Evolutionary conservation across 2,888 invertebrate genomes (phyloP).

Genomic region (Eumerus sabulonum): DNA sequence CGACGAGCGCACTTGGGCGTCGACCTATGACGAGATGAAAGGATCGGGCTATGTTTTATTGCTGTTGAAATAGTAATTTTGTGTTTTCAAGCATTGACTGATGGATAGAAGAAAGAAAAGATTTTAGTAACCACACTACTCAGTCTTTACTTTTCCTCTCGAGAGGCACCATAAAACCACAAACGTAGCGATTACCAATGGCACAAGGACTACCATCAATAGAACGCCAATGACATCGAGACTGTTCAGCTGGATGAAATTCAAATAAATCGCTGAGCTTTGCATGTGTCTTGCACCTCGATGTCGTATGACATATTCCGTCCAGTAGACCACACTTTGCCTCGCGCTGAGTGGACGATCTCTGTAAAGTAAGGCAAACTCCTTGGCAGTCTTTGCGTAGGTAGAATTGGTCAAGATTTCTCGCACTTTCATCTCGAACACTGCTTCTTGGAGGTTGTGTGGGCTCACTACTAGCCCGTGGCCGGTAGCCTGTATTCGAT

Average conservation of each 20-base stretch:
- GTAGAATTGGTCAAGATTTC: conserved; percentile 70
- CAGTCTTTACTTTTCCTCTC: no score
- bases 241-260: conserved; percentile 78
- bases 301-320: conserved; percentile 80
- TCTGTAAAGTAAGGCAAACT: conserved; percentile 78
- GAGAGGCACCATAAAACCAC: no score
- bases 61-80: background rate
- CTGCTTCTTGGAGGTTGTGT: conserved; percentile 59
- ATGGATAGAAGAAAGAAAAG: no score
- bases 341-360: conserved; percentile 79
- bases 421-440: conserved; percentile 55
- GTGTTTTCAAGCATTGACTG: no score
- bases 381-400: conserved; percentile 73
- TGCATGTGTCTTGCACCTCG: conserved; percentile 79
- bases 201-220: background rate
- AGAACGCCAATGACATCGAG: conserved; percentile 77
- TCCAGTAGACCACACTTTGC: conserved; percentile 80
- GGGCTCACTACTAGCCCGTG: conserved; percentile 70
- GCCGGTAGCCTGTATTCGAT: conserved; percentile 67
- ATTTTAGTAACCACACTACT: no score
- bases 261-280: conserved; percentile 79
- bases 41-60: no score
- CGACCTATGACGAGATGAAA: no score
- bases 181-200: no score
- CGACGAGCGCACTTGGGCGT: conserved; percentile 4